These are phyloP conservation scores for Propithecus perrieri DNA, from an alignment of 2,797 vertebrate genomes.

Conservation along the genomic window DNA sequence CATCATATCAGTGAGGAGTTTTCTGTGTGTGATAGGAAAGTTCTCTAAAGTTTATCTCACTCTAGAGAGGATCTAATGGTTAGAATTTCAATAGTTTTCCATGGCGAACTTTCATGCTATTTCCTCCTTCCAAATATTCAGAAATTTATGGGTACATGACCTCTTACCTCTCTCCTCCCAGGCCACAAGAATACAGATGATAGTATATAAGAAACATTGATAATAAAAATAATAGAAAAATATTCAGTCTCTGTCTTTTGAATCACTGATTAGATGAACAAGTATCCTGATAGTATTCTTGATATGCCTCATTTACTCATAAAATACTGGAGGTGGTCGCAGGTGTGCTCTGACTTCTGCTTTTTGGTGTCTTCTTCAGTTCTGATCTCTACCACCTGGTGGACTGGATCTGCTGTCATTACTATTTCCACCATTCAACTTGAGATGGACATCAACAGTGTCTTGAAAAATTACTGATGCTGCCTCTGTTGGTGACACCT, in stretches of 20 bases:
- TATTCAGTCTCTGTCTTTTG: background rate
- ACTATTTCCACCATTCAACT: background rate
- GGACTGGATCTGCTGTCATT: background rate
- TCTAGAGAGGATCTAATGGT: background rate
- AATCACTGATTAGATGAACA: background rate
- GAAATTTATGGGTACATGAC: background rate
- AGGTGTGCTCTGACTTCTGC: background rate
- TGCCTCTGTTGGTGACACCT: no score
- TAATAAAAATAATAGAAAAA: background rate
- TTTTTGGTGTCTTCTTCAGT: background rate
- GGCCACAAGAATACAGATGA: background rate
- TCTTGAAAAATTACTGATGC: no score
- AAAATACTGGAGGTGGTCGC: background rate
- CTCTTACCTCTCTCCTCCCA: background rate
- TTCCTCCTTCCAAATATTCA: background rate
- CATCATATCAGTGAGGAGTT: background rate
- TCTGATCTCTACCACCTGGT: background rate
- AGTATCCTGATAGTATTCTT: background rate
- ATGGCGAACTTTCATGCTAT: background rate
- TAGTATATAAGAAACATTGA: background rate
- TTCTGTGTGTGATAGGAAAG: background rate
- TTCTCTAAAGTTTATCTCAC: background rate
- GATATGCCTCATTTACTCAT: background rate
- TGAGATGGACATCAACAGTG: background rate
- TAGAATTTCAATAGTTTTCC: background rate